Evolutionary conservation across 2,888 invertebrate species (phyloP).

Genomic region (Morpho helenor): DNA sequence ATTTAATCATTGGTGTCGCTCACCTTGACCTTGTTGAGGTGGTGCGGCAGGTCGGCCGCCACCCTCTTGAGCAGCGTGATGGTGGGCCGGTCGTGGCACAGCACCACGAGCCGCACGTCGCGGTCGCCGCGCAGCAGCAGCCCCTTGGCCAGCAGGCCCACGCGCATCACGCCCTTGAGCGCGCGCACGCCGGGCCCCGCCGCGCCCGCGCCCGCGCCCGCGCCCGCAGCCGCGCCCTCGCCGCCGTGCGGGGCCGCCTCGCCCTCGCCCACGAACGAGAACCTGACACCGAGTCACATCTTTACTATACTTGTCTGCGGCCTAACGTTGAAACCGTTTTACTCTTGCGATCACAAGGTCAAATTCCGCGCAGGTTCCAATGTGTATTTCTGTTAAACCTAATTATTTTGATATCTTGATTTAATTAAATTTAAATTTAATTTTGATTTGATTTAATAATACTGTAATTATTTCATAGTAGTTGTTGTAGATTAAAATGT

Average conservation of each 20-base stretch:
- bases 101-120: slow-evolving; percentile 93
- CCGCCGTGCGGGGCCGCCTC: slow-evolving; percentile 42
- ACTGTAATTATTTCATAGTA: too few species aligned
- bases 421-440: too few species aligned
- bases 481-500: too few species aligned
- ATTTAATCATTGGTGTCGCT: background rate
- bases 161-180: slow-evolving; percentile 97
- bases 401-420: too few species aligned
- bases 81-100: slow-evolving; percentile 97
- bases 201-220: slow-evolving; percentile 42
- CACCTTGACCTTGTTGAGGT: slow-evolving; percentile 82
- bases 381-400: too few species aligned
- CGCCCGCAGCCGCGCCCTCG: slow-evolving; percentile 80
- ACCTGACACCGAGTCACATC: slow-evolving; percentile 36
- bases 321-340: too few species aligned
- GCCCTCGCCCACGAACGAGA: slow-evolving; percentile 65
- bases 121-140: slow-evolving; percentile 93
- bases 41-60: slow-evolving; percentile 89
- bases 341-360: too few species aligned
- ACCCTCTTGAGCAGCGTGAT: slow-evolving; percentile 91
- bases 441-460: too few species aligned
- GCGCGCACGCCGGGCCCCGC: slow-evolving; percentile 78
- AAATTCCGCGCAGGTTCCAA: too few species aligned
- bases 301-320: too few species aligned
- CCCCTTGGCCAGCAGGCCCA: slow-evolving; percentile 87